Evolutionary conservation across 2,113 vertebrate genomes (phyloP), one percentile per base, ranked within the genome.

Genomic region (Pipa parva): DNA sequence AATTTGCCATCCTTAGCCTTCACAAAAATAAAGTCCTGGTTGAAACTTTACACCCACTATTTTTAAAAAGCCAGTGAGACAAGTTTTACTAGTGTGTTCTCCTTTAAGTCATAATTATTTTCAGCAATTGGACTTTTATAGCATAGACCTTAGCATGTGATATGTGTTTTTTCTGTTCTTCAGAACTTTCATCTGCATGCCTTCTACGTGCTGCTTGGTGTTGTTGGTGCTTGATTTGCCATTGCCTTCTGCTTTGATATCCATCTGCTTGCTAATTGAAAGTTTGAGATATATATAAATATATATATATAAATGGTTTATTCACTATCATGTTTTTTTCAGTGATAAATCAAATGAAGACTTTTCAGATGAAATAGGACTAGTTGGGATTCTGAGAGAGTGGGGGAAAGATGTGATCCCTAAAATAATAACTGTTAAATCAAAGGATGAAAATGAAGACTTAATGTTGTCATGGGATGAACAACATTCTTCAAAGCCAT

Each of bases 331-430:
- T n/a, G 17, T 42, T 21, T 18, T 22, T 49, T 29, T 25, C 48
- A 61, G 20, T 52, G 66, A 61, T 24, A 58, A 54, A 8, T 61
- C 24, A 15, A 45, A 3, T 8, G 66, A 70, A 17, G 57, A 69
- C 7, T 18, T 50, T 20, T 20, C 8, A 18, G n/a, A 57, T 24
- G 57, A 70, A 27, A 29, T 42, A 31, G 66, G 58, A 45, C 33
- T 70, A 13, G 29, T 54, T 31, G 57, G 58, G 13, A 54, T 70
- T 21, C 49, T 61, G n/a, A 61, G 66, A 70, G 66, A 70, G 61
- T 70, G 66, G 66, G 66, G 58, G 18, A 37, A 61, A 12, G 48
- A 70, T n/a, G 66, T 70, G 31, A 15, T 42, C 9, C 66, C 66
- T 45, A 58, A 61, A 4, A 61, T 27, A n/a, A 50, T 39, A n/a